Conservation (phyloP, 2,797 vertebrate genomes). For the Triplophysa bombifrons region DNA sequence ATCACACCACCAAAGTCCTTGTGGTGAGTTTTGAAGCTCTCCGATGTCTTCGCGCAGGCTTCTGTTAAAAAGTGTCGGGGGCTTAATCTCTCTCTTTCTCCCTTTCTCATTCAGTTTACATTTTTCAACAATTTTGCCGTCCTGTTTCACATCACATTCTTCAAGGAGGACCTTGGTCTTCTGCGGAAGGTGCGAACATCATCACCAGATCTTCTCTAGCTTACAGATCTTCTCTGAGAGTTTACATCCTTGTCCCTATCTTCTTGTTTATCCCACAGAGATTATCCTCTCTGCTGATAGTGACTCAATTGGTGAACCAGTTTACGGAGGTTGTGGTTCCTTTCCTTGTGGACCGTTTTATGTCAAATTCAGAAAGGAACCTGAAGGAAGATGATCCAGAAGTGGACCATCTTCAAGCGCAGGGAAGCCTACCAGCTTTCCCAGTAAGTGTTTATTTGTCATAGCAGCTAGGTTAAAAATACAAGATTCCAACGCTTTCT, state of each 20-base stretch:
- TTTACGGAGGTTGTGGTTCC: conserved; percentile 79
- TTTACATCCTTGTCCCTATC: neutral
- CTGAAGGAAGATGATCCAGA: conserved; percentile 74
- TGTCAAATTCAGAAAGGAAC: conserved; percentile 64
- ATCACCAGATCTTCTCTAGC: neutral
- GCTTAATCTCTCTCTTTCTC: conserved; percentile 23
- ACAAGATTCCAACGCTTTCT: neutral
- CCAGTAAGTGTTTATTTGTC: conserved; percentile 66
- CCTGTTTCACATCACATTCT: conserved; percentile 84
- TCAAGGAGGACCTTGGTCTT: conserved; percentile 79
- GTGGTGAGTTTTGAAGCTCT: conserved; percentile 70
- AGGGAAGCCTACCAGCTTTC: conserved; percentile 71
- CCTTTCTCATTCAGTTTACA: conserved; percentile 72
- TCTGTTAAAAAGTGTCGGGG: neutral
- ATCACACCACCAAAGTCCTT: conserved; percentile 81
- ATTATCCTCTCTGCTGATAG: conserved; percentile 77
- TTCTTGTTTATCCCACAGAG: conserved; percentile 64
- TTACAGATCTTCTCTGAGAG: neutral
- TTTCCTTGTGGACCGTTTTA: conserved; percentile 75
- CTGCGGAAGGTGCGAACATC: conserved; percentile 76
- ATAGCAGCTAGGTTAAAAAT: neutral
- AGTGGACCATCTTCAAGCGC: conserved; percentile 78
- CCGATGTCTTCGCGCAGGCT: neutral
- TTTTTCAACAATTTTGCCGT: conserved; percentile 85
- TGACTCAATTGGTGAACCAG: conserved; percentile 80